Evolutionary conservation across 2,113 vertebrate genomes (phyloP).

Genomic region (Rhizomys pruinosus): DNA sequence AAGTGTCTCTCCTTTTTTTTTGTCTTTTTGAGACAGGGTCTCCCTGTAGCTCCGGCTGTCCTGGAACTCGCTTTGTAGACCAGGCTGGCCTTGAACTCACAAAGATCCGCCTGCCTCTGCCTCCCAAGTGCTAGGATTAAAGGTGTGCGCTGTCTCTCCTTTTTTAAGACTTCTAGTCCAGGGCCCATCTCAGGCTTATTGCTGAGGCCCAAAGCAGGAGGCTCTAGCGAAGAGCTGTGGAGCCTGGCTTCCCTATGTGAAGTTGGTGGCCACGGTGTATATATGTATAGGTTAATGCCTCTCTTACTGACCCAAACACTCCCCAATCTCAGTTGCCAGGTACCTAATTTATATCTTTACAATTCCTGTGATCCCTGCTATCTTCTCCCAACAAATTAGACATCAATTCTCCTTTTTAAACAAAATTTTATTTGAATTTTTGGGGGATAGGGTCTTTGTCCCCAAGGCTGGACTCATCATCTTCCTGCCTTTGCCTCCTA

Average conservation of each 20-base stretch:
- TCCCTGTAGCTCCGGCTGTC: no score
- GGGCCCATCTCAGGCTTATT: background rate
- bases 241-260: background rate
- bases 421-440: constrained; percentile 45
- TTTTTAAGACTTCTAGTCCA: background rate
- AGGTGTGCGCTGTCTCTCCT: no score
- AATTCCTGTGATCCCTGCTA: background rate
- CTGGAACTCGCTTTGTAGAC: no score
- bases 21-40: no score
- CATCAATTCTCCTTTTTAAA: constrained; percentile 46
- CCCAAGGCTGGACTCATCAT: background rate
- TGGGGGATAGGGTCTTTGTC: background rate
- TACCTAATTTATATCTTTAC: background rate
- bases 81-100: no score
- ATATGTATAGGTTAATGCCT: no score
- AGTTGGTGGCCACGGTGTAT: background rate
- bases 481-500: background rate
- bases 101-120: no score
- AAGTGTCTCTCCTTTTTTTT: background rate
- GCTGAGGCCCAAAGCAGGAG: background rate
- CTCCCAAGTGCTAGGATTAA: no score
- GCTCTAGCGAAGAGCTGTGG: background rate
- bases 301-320: background rate
- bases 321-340: background rate
- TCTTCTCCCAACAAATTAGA: constrained; percentile 48